A percentile compares a stretch with the other conserved stretches of the same genome.
These are phyloP conservation scores for Protosalanx chinensis DNA, from an alignment of 2,797 vertebrate species.

Conservation along the genomic window DNA sequence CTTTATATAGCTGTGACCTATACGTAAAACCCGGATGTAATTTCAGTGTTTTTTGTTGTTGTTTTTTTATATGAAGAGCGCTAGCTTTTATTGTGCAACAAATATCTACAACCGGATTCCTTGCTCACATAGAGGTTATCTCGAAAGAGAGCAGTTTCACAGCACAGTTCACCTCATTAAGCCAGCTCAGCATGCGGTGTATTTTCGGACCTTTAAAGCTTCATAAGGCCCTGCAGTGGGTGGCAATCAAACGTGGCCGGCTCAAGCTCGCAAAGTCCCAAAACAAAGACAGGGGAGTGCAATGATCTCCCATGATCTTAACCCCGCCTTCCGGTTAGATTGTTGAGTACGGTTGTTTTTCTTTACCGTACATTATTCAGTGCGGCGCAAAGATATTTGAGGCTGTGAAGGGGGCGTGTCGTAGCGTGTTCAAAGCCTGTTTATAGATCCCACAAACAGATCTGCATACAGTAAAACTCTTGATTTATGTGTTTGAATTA, in stretches of 20 bases:
- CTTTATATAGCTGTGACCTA: no score
- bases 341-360: neutral
- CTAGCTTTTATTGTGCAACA: no score
- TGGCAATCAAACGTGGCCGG: conserved; percentile 10
- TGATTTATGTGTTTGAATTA: no score
- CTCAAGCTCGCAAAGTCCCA: neutral
- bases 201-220: neutral
- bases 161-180: neutral
- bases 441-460: neutral
- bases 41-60: no score
- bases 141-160: neutral
- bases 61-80: no score
- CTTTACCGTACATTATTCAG: conserved; percentile 39
- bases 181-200: neutral
- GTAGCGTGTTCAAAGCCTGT: neutral
- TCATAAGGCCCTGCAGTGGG: neutral
- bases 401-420: conserved; percentile 37
- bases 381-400: conserved; percentile 31
- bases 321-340: conserved; percentile 33
- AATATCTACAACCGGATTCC: no score
- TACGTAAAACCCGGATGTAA: no score
- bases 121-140: no score
- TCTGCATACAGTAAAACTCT: no score
- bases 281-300: conserved; percentile 32
- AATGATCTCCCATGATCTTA: conserved; percentile 13